A percentile compares a stretch with the other conserved stretches of the same genome.
Evolutionary conservation across 2,888 invertebrate genomes (phyloP).

Genomic region (Chorisops tibialis): DNA sequence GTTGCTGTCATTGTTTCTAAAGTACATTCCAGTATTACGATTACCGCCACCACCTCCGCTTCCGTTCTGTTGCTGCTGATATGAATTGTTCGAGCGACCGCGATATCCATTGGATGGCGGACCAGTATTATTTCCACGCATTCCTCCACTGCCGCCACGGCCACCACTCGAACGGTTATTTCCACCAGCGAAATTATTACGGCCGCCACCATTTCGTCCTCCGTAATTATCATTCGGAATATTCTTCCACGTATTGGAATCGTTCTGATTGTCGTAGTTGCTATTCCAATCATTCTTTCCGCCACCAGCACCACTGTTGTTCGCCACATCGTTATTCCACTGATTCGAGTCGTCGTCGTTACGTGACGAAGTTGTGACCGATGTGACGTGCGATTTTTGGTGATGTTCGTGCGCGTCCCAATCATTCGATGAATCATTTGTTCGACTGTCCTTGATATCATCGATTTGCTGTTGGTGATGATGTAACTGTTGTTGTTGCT

Average conservation of each 20-base stretch:
- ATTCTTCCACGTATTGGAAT: constrained; percentile 39
- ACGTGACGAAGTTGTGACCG: constrained; percentile 12
- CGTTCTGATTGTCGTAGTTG: constrained; percentile 28
- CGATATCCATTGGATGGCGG: constrained; percentile 30
- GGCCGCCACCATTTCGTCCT: neutral
- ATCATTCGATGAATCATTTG: constrained; percentile 21
- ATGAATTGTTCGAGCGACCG: constrained; percentile 32
- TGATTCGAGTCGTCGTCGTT: constrained; percentile 40
- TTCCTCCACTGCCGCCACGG: constrained; percentile 4
- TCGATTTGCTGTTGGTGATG: constrained; percentile 8
- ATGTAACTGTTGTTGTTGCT: neutral
- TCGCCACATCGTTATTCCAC: constrained; percentile 47
- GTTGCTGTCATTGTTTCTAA: constrained; percentile 28
- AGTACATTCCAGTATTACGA: constrained; percentile 30
- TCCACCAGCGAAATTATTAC: neutral
- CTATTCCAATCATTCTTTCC: constrained; percentile 32
- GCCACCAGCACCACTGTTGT: constrained; percentile 29
- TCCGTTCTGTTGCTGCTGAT: constrained; percentile 30
- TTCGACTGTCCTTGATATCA: constrained; percentile 23
- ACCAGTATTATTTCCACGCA: constrained; percentile 27
- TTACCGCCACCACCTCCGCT: too few relatives aligned
- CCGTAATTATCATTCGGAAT: constrained; percentile 18
- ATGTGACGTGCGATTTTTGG: neutral
- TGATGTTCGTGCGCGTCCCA: constrained; percentile 29
- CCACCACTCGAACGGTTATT: neutral